These are phyloP conservation scores for Apotomis capreana DNA, from an alignment of 2,888 invertebrate genomes.

Conservation along the genomic window DNA sequence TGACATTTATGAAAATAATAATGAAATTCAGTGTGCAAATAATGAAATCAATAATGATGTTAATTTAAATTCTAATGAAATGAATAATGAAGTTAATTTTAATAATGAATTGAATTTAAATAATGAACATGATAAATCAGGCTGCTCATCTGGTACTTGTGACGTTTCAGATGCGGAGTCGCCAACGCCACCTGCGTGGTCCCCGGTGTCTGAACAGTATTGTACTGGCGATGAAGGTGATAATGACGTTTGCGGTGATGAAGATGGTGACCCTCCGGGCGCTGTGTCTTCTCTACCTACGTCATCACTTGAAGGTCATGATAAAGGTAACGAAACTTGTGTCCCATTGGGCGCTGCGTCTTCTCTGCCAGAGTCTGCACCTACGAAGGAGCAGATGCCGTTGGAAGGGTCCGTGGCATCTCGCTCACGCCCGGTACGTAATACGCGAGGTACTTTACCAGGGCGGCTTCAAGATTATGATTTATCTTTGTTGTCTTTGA, in stretches of 20 bases:
- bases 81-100: too few relatives aligned
- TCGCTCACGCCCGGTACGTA: conserved; percentile 11
- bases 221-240: conserved; percentile 21
- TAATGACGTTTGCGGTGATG: not conserved
- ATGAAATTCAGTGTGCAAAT: too few relatives aligned
- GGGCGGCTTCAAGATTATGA: not conserved
- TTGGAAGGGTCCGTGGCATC: not conserved
- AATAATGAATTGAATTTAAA: too few relatives aligned
- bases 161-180: too few relatives aligned
- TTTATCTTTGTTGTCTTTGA: too few relatives aligned
- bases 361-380: conserved; percentile 14
- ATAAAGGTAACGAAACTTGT: conserved; percentile 13
- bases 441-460: not conserved
- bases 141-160: too few relatives aligned
- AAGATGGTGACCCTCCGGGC: not conserved
- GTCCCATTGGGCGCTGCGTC: conserved; percentile 9
- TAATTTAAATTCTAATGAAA: too few relatives aligned
- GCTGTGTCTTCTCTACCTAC: conserved; percentile 10
- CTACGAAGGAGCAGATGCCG: conserved; percentile 5
- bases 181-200: too few relatives aligned
- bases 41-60: too few relatives aligned
- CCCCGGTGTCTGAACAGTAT: too few relatives aligned
- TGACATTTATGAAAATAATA: too few relatives aligned
- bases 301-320: conserved; percentile 14
- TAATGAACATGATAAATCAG: too few relatives aligned